phyloP scores from a whole-genome alignment of 2,888 invertebrate species.

The Lydus trimaculatus region DNA sequence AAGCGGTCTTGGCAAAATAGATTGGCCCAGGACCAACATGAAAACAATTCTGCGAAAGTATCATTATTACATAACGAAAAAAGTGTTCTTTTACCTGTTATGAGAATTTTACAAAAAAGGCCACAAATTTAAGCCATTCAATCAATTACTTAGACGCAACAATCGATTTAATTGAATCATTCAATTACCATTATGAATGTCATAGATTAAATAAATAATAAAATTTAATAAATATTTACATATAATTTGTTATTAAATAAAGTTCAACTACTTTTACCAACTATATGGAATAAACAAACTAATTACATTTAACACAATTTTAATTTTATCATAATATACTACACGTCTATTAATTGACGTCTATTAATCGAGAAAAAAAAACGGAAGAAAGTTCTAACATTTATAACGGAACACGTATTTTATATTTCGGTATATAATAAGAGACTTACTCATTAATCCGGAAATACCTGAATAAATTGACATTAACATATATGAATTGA shows the following conservation, averaged over 20 bases:
- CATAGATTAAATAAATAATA: background rate
- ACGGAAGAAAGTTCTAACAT: background rate
- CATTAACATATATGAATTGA: background rate
- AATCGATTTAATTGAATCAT: background rate
- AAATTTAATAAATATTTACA: background rate
- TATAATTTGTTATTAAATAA: background rate
- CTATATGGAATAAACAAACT: background rate
- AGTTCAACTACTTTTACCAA: constrained; percentile 1
- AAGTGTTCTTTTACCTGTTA: too few species aligned
- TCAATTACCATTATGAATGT: background rate
- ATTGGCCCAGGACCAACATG: too few species aligned
- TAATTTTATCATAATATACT: background rate
- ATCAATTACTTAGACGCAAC: background rate
- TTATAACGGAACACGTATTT: background rate
- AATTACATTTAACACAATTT: background rate
- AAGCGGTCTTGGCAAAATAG: too few species aligned
- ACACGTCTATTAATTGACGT: background rate
- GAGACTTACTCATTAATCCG: background rate
- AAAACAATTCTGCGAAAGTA: too few species aligned
- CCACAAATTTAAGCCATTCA: too few species aligned
- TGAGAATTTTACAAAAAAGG: too few species aligned
- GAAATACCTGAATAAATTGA: background rate
- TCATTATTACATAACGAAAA: too few species aligned
- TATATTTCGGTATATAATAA: background rate
- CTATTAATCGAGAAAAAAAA: background rate